phyloP scores from a whole-genome alignment of 1,140 invertebrate genomes.

The Hypothenemus hampei region DNA sequence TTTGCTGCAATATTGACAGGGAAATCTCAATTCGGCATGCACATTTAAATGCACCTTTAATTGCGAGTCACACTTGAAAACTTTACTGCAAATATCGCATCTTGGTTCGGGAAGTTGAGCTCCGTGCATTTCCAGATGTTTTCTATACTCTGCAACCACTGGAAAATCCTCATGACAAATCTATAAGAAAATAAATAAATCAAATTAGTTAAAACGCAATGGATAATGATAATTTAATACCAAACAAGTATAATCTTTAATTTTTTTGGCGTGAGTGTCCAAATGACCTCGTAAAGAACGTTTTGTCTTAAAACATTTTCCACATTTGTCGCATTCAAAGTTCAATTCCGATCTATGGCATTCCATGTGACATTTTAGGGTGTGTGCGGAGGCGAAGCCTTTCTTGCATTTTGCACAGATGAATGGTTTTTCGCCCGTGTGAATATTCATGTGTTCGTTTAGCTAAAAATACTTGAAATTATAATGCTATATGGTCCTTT shows the following conservation, averaged over 20 bases:
- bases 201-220: not conserved
- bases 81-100: constrained; percentile 32
- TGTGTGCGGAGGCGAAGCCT: constrained; percentile 54
- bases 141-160: constrained; percentile 16
- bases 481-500: not conserved
- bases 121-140: constrained; percentile 28
- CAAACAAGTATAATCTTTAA: constrained; percentile 33
- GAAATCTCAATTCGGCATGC: constrained; percentile 35
- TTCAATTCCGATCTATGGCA: constrained; percentile 43
- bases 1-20: constrained; percentile 36
- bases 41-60: constrained; percentile 30
- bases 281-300: constrained; percentile 33
- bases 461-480: constrained; percentile 42
- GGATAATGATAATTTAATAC: constrained; percentile 16
- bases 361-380: constrained; percentile 52
- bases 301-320: constrained; percentile 30
- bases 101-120: constrained; percentile 27
- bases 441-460: constrained; percentile 59
- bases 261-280: constrained; percentile 29
- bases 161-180: constrained; percentile 30
- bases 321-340: constrained; percentile 35
- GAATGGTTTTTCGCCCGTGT: constrained; percentile 65
- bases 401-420: constrained; percentile 57
- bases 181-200: constrained; percentile 17
- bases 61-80: constrained; percentile 31